Conservation (phyloP, 1,140 invertebrate genomes). For the Drosophila repleta region DNA sequence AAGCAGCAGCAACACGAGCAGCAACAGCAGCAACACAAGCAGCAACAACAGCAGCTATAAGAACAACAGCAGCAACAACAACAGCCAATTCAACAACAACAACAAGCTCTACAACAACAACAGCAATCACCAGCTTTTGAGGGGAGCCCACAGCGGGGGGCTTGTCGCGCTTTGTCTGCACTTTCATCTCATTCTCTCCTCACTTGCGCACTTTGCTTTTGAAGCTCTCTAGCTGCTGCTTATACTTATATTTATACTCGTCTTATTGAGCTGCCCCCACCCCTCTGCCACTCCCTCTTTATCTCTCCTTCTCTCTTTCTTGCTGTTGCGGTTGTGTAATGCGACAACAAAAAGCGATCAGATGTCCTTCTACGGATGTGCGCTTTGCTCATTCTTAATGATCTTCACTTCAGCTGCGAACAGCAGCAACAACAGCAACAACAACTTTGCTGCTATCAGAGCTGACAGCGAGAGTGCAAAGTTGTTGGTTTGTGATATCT, state of each 20-base stretch:
- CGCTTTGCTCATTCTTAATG: slow-evolving; percentile 74
- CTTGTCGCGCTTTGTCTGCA: slow-evolving; percentile 65
- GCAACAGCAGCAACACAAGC: too few species aligned
- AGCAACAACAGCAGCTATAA: too few species aligned
- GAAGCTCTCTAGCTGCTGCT: not conserved
- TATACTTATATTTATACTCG: slow-evolving; percentile 29
- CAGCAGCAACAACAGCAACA: slow-evolving; percentile 4
- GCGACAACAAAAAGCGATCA: slow-evolving; percentile 75
- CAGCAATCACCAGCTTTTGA: slow-evolving; percentile 37
- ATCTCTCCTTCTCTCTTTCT: not conserved
- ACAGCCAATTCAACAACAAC: too few species aligned
- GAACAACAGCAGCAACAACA: too few species aligned
- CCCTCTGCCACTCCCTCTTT: too few species aligned
- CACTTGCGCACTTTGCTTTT: slow-evolving; percentile 36
- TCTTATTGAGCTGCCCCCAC: not conserved
- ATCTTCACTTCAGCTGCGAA: slow-evolving; percentile 50
- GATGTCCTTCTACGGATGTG: slow-evolving; percentile 83
- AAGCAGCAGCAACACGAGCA: slow-evolving; percentile 31
- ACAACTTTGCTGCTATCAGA: slow-evolving; percentile 12
- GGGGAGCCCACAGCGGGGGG: slow-evolving; percentile 32
- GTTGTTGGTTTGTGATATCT: slow-evolving; percentile 6
- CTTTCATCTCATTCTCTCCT: slow-evolving; percentile 63
- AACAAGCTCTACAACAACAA: slow-evolving; percentile 6
- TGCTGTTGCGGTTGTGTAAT: slow-evolving; percentile 66
- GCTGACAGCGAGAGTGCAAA: slow-evolving; percentile 16